These are phyloP conservation scores for Scylla paramamosain DNA, from an alignment of 1,140 invertebrate species.

Conservation along the genomic window DNA sequence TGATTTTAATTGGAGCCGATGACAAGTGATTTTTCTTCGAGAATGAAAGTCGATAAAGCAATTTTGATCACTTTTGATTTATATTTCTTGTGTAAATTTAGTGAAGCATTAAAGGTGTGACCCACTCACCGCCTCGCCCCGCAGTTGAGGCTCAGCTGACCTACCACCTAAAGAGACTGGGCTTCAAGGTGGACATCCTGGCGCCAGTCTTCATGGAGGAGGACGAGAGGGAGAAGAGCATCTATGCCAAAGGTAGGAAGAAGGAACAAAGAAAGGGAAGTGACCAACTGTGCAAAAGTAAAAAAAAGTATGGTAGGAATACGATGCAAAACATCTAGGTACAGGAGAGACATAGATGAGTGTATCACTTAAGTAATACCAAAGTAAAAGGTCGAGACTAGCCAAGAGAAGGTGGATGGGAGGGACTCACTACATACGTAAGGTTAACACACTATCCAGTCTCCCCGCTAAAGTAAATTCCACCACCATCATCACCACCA, in stretches of 20 bases:
- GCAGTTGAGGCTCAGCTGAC: constrained; percentile 51
- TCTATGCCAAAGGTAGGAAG: background rate
- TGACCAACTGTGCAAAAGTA: background rate
- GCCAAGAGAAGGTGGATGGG: too few relatives aligned
- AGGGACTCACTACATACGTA: background rate
- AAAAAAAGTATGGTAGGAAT: background rate
- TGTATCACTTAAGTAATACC: too few relatives aligned
- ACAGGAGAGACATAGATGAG: too few relatives aligned
- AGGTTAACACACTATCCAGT: background rate
- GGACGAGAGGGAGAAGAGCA: background rate
- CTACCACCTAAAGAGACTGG: constrained; percentile 48
- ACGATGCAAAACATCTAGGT: too few relatives aligned
- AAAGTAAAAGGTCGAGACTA: too few relatives aligned
- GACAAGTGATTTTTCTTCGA: too few relatives aligned
- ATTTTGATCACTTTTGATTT: too few relatives aligned
- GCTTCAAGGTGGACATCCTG: background rate
- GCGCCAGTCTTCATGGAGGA: constrained; percentile 16
- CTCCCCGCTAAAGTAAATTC: background rate
- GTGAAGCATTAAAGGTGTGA: too few relatives aligned
- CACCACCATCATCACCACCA: background rate
- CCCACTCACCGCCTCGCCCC: background rate
- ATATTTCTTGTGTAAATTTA: too few relatives aligned
- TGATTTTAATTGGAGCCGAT: too few relatives aligned
- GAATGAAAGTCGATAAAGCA: too few relatives aligned
- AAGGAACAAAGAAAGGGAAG: background rate